A percentile compares a stretch with the other conserved stretches of the same genome.
Evolutionary conservation across 1,140 invertebrate species (phyloP).

Genomic region (Hylaeus anthracinus): DNA sequence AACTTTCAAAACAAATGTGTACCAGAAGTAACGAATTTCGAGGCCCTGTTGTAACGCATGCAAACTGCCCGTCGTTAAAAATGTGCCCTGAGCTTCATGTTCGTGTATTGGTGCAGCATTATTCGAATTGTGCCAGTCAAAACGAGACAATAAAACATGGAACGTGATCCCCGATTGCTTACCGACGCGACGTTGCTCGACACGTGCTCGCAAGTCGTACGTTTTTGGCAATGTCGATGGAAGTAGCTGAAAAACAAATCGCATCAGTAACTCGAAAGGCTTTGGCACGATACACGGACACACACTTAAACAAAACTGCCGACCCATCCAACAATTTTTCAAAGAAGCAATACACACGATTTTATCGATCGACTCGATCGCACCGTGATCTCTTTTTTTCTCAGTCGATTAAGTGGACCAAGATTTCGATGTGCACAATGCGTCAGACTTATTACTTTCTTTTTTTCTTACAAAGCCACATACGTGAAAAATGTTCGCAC

Average conservation of each 20-base stretch:
- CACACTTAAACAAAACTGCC: slow-evolving; percentile 5
- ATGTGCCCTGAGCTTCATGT: background rate
- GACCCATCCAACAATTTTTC: background rate
- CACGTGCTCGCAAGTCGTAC: slow-evolving; percentile 12
- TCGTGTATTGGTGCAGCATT: slow-evolving; percentile 1
- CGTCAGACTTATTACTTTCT: background rate
- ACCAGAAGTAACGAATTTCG: slow-evolving; percentile 16
- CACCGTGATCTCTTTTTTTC: no score
- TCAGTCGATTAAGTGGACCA: slow-evolving; percentile 3
- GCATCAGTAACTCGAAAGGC: slow-evolving; percentile 5
- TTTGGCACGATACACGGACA: slow-evolving; percentile 12
- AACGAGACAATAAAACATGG: background rate
- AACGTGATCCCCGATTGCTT: slow-evolving; percentile 23
- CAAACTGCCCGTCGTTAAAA: background rate
- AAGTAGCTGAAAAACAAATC: slow-evolving; percentile 45
- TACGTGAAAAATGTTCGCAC: background rate
- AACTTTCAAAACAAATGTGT: background rate
- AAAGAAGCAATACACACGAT: background rate
- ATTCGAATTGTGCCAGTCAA: no score
- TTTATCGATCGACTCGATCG: background rate
- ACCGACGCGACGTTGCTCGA: slow-evolving; percentile 17
- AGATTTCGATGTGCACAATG: slow-evolving; percentile 14
- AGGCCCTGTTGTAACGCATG: background rate
- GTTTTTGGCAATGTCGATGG: slow-evolving; percentile 44
- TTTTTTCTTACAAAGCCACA: background rate